A percentile compares a stretch with the other conserved stretches of the same genome.
Evolutionary conservation across 2,797 vertebrate species (phyloP).

Genomic region (Orestias chungarensis): DNA sequence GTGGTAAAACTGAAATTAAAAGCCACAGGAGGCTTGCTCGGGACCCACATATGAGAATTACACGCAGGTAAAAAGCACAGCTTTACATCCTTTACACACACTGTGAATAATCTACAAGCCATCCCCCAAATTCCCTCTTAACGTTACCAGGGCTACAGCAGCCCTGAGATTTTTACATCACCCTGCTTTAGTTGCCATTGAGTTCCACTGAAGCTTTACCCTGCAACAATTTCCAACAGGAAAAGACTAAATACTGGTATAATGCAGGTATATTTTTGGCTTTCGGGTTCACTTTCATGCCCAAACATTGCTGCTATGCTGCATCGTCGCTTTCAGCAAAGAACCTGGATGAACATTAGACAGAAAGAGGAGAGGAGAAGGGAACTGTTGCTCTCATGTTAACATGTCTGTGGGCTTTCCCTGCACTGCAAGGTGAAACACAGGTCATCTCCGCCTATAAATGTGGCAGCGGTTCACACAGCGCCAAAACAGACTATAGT

Average conservation of each 20-base stretch:
- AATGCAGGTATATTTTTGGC: background rate
- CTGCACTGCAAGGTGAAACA: constrained; percentile 50
- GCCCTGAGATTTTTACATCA: constrained; percentile 49
- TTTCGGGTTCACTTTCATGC: constrained; percentile 3
- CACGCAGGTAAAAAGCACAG: constrained; percentile 57
- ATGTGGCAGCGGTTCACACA: constrained; percentile 51
- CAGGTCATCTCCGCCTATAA: constrained; percentile 47
- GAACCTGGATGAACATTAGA: constrained; percentile 24
- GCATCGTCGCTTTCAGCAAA: constrained; percentile 12
- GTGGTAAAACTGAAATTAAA: constrained; percentile 51
- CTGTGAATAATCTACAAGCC: constrained; percentile 63
- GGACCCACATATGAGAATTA: constrained; percentile 55
- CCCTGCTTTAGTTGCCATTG: constrained; percentile 45
- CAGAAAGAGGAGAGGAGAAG: constrained; percentile 10
- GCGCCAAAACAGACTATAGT: constrained; percentile 42
- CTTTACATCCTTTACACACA: constrained; percentile 56
- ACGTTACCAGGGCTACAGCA: constrained; percentile 74
- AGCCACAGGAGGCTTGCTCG: constrained; percentile 41
- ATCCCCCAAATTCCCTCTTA: constrained; percentile 62
- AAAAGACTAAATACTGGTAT: background rate
- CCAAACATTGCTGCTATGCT: constrained; percentile 9
- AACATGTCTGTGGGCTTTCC: constrained; percentile 30
- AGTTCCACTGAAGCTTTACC: constrained; percentile 43
- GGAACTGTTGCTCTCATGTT: constrained; percentile 7
- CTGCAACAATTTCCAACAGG: constrained; percentile 10